Evolutionary conservation across 2,888 invertebrate genomes (phyloP), one percentile per base, ranked within the genome.

Genomic region (Petrolisthes manimaculis): DNA sequence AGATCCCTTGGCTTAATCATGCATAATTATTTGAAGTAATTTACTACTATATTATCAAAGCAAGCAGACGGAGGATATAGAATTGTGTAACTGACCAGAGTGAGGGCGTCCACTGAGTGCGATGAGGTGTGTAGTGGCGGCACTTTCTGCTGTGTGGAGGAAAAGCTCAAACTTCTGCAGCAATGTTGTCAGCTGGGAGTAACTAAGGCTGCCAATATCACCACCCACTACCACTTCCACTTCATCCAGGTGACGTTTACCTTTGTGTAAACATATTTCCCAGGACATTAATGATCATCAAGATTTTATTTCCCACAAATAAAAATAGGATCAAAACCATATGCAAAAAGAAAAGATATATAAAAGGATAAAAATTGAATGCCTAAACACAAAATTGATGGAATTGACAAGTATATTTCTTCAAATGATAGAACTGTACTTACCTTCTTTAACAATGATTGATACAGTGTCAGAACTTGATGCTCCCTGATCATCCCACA

Each of bases 401-500:
- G n/a, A n/a, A n/a, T n/a, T n/a, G n/a, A n/a, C n/a, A n/a, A n/a
- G n/a, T n/a, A n/a, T n/a, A n/a, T n/a, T n/a, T n/a, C n/a, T n/a
- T n/a, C n/a, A n/a, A n/a, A n/a, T n/a, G n/a, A n/a, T n/a, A n/a
- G n/a, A n/a, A n/a, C n/a, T n/a, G n/a, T n/a, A 79, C 89, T 79
- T 86, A 94, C 95, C 94, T 92, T 94, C 93, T 92, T 97, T 96
- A 0, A 98, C 96, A 92, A 96, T 95, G 92, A 98, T 95, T 86
- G 96, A 96, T 51, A 97, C 97, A 0, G 96, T 96, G 93, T 98
- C 97, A 21, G 95, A 95, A 91, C 95, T 95, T 0, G 95, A 95
- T 86, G 97, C 94, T 0, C 98, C 98, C 93, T 98, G 97, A 91
- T 96, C 97, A 93, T 98, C 98, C 74, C 95, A 96, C 0, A 98